Base-by-base conservation (phyloP, 1,140 invertebrate species). In the Tetramorium alpestre region DNA sequence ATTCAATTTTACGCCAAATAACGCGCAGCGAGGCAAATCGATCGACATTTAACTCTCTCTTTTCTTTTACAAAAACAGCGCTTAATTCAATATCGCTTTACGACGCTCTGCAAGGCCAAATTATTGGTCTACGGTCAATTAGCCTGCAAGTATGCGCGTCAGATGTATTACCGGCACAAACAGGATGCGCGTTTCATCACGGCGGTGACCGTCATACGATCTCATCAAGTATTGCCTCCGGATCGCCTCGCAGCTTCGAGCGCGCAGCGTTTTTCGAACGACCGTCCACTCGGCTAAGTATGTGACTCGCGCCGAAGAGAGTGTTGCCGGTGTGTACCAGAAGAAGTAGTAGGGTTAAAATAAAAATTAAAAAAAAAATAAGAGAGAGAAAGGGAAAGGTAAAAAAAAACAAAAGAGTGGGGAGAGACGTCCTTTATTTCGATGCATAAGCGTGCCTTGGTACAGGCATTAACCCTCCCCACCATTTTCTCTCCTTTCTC, bases 381-480 rank as follows among this genome's bases (percentile, higher is more conserved):
- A 25, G 18, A 11, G 41, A n/a, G n/a, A 11, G 16, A 38, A 28
- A 56, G n/a, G 49, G 22, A 64, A 78, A 33, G 49, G 51, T 33
- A 28, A 72, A 64, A 49, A 22, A 41, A 13, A 18, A 11, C 4
- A 16, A 65, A 25, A 25, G 22, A 10, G 41, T 49, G 25, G 51
- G 22, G 75, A 64, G 75, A 73, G 82, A 89, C 86, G 86, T 90
- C 89, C 76, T 91, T 91, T 89, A 76, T 91, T 89, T 85, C 90
- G 72, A 88, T 91, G 88, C 88, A 91, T 91, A 91, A 91, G 90
- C 85, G 90, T 91, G 90, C 90, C 90, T 91, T 84, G 80, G 88
- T 89, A 86, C 90, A 91, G 90, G 90, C 89, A 91, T 91, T 91
- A 91, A 91, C 90, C 78, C 80, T 81, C 85, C 86, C 87, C 22